A percentile compares a stretch with the other conserved stretches of the same genome.
Evolutionary conservation across 2,888 invertebrate species (phyloP).

Genomic region (Lymantria monacha): DNA sequence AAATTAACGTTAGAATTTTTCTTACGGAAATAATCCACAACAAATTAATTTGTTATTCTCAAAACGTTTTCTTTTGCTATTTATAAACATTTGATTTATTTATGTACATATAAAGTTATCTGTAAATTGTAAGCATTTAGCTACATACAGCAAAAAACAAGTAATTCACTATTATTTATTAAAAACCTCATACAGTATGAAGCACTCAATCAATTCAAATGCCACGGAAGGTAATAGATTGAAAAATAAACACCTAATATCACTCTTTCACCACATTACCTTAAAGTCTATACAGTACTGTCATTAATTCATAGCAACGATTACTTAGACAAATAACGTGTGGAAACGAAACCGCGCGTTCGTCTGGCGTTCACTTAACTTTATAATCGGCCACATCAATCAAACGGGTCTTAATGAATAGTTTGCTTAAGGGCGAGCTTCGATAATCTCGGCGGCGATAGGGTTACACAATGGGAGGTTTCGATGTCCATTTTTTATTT

Average conservation of each 20-base stretch:
- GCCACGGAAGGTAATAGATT: not conserved
- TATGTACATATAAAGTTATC: too few relatives aligned
- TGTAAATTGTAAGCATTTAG: too few relatives aligned
- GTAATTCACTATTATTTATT: not conserved
- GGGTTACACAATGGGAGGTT: conserved; percentile 55
- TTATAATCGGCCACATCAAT: conserved; percentile 62
- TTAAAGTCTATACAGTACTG: conserved; percentile 8
- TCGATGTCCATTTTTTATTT: conserved; percentile 34
- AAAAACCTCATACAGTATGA: not conserved
- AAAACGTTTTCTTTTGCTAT: too few relatives aligned
- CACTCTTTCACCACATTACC: conserved; percentile 1
- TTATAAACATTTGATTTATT: too few relatives aligned
- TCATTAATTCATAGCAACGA: conserved; percentile 27
- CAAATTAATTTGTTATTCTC: too few relatives aligned
- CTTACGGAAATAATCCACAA: too few relatives aligned
- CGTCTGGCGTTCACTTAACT: conserved; percentile 42
- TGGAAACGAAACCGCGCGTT: conserved; percentile 32
- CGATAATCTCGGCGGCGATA: conserved; percentile 54
- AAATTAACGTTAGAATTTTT: too few relatives aligned
- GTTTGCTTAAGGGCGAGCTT: conserved; percentile 63
- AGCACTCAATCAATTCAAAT: not conserved
- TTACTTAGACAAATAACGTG: conserved; percentile 34
- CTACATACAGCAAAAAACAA: too few relatives aligned
- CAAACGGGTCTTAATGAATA: conserved; percentile 65
- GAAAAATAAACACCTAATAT: conserved; percentile 1